Conservation (phyloP, 1,140 invertebrate species). For the Sesamia nonagrioides region DNA sequence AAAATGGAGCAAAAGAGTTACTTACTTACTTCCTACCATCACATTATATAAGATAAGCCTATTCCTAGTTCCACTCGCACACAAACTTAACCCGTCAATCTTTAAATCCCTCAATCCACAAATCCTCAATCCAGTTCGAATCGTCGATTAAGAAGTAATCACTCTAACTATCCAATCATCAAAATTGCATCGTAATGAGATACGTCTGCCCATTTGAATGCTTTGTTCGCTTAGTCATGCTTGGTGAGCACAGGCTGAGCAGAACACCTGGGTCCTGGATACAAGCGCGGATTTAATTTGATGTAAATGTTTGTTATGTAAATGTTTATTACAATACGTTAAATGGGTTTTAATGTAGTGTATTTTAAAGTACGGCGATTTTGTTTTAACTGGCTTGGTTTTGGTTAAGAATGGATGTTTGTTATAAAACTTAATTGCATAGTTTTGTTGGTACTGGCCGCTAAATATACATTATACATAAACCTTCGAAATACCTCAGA, state of each 20-base stretch:
- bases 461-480: too few relatives aligned
- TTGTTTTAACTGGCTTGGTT: too few relatives aligned
- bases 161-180: constrained; percentile 38
- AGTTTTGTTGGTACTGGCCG: too few relatives aligned
- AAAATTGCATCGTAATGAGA: constrained; percentile 46
- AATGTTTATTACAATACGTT: not conserved
- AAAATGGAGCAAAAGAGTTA: too few relatives aligned
- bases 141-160: constrained; percentile 24
- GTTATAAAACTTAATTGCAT: too few relatives aligned
- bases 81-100: constrained; percentile 5
- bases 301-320: not conserved
- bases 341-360: not conserved
- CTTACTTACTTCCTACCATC: too few relatives aligned
- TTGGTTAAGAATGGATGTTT: too few relatives aligned
- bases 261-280: constrained; percentile 19
- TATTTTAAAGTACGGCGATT: not conserved
- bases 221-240: constrained; percentile 45
- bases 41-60: too few relatives aligned
- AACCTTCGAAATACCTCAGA: too few relatives aligned
- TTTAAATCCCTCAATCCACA: not conserved
- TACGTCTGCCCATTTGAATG: constrained; percentile 22
- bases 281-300: constrained; percentile 6
- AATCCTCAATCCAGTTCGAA: not conserved
- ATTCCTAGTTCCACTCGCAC: not conserved
- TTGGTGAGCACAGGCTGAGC: constrained; percentile 26